Evolutionary conservation across 1,140 invertebrate species (phyloP).

Genomic region (Sminthurinus signatus): DNA sequence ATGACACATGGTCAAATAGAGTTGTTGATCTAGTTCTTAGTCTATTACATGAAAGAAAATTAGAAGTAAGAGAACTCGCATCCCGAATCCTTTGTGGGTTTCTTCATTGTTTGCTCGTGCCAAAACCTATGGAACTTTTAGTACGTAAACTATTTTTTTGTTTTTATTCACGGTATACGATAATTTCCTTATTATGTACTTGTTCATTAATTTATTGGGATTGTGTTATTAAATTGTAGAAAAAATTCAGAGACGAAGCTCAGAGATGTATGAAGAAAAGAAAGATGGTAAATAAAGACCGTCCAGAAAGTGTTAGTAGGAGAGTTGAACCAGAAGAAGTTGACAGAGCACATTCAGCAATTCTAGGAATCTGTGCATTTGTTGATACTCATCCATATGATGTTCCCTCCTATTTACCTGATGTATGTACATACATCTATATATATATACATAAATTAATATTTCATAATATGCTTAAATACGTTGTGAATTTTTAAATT

Average conservation of each 20-base stretch:
- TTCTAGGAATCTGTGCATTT: conserved; percentile 82
- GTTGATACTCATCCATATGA: conserved; percentile 83
- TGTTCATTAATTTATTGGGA: conserved; percentile 12
- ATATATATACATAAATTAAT: no score
- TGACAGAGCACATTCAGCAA: conserved; percentile 62
- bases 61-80: conserved; percentile 74
- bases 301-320: neutral
- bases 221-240: conserved; percentile 40
- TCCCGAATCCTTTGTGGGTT: conserved; percentile 75
- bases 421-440: no score
- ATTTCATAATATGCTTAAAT: no score
- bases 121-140: conserved; percentile 51
- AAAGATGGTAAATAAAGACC: neutral
- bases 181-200: conserved; percentile 5
- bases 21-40: conserved; percentile 57
- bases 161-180: neutral
- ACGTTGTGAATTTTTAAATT: no score
- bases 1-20: conserved; percentile 51
- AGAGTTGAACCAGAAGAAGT: conserved; percentile 40
- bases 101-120: conserved; percentile 60
- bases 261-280: conserved; percentile 32
- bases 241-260: conserved; percentile 50
- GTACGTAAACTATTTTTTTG: conserved; percentile 43
- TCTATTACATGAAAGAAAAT: conserved; percentile 60
- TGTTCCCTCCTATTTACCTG: conserved; percentile 74